Evolutionary conservation across 2,113 vertebrate species (phyloP), one percentile per base, ranked within the genome.

Genomic region (Microtus oregoni): DNA sequence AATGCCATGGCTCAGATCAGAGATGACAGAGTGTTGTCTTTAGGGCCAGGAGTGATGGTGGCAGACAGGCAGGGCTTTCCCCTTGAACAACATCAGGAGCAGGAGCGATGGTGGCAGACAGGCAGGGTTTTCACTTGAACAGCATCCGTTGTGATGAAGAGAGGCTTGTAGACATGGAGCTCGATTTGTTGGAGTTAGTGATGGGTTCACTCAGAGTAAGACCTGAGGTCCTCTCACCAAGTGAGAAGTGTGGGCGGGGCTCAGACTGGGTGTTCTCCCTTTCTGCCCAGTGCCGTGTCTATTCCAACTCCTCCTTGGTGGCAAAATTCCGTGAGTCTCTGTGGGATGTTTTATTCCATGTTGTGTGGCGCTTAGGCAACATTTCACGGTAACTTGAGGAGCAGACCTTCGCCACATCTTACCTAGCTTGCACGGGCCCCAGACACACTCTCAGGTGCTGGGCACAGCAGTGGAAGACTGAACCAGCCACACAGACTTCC

Each of bases 401-500:
- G 26, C 38, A 55, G 58, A 20, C 1, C 19, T 0, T 0, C 1
- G 1, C 30, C 30, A 26, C 13, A 24, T 35, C 19, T 32, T 22
- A 4, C 15, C 32, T 35, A 38, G 58, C 5, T n/a, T 14, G 26
- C 28, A 63, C 3, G 15, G 38, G 38, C 3, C 7, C 75, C 1
- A 0, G 20, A 13, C 26, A 20, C 35, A 32, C 7, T 55, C 19
- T 50, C 11, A 19, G 44, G 68, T n/a, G 41, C 79, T 75, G 30
- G 13, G 20, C 30, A 15, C 38, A 68, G 15, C 50, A 38, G 7
- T 50, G 32, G 44, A 24, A 70, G 85, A 24, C 3, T 3, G 63
- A 35, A 24, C 63, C 47, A 52, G 20, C 8, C 58, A 67, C 44
- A 50, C 19, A 70, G 63, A 81, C 44, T 24, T 19, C 24, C 15